A percentile compares a stretch with the other conserved stretches of the same genome.
These are phyloP conservation scores for Eilema sororculum DNA, from an alignment of 2,888 invertebrate genomes.

Conservation along the genomic window DNA sequence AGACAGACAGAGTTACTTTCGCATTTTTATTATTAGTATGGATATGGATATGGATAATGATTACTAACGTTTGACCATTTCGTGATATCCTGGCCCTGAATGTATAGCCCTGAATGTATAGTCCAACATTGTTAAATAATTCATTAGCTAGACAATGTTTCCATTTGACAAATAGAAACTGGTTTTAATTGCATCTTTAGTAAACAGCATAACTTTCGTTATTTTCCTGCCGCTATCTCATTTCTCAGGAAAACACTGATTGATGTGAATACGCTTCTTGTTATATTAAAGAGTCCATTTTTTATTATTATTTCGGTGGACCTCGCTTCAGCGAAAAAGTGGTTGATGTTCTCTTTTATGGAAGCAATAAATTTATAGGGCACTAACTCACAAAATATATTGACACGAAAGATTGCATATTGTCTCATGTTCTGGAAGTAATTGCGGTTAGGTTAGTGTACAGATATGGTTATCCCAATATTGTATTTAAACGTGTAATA, in stretches of 20 bases:
- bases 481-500: not conserved
- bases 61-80: no score
- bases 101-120: no score
- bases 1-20: no score
- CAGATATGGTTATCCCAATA: not conserved
- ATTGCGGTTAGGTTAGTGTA: not conserved
- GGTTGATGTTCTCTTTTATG: not conserved
- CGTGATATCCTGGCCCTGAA: no score
- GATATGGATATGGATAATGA: no score
- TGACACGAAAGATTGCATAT: not conserved
- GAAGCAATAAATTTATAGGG: not conserved
- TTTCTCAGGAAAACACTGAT: conserved; percentile 2
- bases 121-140: no score
- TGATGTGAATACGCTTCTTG: conserved; percentile 4
- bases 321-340: not conserved
- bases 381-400: not conserved
- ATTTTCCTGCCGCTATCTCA: not conserved
- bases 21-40: no score
- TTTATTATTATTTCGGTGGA: not conserved
- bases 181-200: no score
- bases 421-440: not conserved
- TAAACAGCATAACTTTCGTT: not conserved
- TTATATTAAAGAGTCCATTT: not conserved
- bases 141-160: no score
- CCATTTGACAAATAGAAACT: no score